A percentile compares a stretch with the other conserved stretches of the same genome.
These are phyloP conservation scores for Bufo bufo DNA, from an alignment of 2,113 vertebrate species.

Conservation along the genomic window DNA sequence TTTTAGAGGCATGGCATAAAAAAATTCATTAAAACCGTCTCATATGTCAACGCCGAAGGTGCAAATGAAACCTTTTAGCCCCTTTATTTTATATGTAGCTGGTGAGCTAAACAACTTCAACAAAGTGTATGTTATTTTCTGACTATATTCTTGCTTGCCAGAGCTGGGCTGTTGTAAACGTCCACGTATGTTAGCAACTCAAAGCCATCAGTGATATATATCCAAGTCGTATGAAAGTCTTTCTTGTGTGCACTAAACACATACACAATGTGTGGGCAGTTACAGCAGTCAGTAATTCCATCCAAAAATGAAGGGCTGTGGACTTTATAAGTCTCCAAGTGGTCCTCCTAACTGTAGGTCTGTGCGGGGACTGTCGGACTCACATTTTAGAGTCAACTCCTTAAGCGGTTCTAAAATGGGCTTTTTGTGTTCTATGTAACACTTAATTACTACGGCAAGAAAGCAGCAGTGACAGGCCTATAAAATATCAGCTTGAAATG, in stretches of 20 bases:
- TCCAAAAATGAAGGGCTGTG: slow-evolving; percentile 36
- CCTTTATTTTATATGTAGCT: slow-evolving; percentile 7
- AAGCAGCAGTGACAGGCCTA: slow-evolving; percentile 38
- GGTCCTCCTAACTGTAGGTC: slow-evolving; percentile 25
- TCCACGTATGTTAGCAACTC: slow-evolving; percentile 20
- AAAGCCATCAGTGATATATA: slow-evolving; percentile 21
- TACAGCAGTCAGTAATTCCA: slow-evolving; percentile 37
- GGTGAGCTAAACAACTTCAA: slow-evolving; percentile 15
- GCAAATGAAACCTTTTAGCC: slow-evolving; percentile 4
- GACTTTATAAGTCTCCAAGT: slow-evolving; percentile 46
- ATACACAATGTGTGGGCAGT: slow-evolving; percentile 49
- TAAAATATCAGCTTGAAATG: slow-evolving; percentile 49
- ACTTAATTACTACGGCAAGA: slow-evolving; percentile 54
- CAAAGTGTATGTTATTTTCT: background rate
- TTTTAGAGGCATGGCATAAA: slow-evolving; percentile 1
- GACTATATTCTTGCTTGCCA: background rate
- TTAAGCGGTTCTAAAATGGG: slow-evolving; percentile 50
- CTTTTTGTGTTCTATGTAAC: slow-evolving; percentile 50
- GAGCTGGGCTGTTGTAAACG: background rate
- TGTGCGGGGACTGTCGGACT: slow-evolving; percentile 25
- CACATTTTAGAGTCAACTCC: slow-evolving; percentile 34
- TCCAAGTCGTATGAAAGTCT: slow-evolving; percentile 29
- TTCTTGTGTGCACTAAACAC: slow-evolving; percentile 32
- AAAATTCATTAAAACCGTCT: slow-evolving; percentile 10
- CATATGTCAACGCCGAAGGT: background rate